Percentiles rank a stretch among this genome's conserved stretches.
phyloP scores from a whole-genome alignment of 2,888 invertebrate species.

The Drosophila meridionalis region DNA sequence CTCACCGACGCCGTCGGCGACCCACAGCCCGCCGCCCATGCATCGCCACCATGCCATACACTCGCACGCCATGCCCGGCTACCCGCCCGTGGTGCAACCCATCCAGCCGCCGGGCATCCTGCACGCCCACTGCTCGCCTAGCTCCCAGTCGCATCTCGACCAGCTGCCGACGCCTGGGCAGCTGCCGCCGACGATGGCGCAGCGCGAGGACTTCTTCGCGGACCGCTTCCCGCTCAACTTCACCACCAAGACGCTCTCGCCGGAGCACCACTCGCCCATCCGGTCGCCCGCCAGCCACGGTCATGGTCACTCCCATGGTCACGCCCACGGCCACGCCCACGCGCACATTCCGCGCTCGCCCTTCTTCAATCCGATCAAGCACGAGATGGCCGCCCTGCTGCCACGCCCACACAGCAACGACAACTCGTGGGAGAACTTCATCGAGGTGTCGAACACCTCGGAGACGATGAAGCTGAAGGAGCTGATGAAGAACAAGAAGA shows the following conservation, averaged over 20 bases:
- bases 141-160: conserved; percentile 84
- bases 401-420: conserved; percentile 96
- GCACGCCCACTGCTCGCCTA: conserved; percentile 85
- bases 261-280: conserved; percentile 84
- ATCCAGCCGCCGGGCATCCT: conserved; percentile 80
- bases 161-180: conserved; percentile 83
- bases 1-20: conserved; percentile 31
- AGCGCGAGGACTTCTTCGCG: conserved; percentile 82
- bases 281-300: conserved; percentile 81
- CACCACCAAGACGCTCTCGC: conserved; percentile 80
- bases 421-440: conserved; percentile 98
- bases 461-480: conserved; percentile 98
- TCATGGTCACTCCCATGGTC: conserved; percentile 23
- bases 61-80: conserved; percentile 38
- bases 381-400: conserved; percentile 83
- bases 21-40: conserved; percentile 24
- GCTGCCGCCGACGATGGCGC: conserved; percentile 81
- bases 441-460: conserved; percentile 94
- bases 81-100: conserved; percentile 85
- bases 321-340: conserved; percentile 56
- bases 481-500: conserved; percentile 97
- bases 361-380: conserved; percentile 84
- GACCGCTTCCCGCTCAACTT: conserved; percentile 83
- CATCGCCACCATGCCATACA: conserved; percentile 36
- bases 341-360: conserved; percentile 84